A percentile compares a stretch with the other conserved stretches of the same genome.
Conservation (phyloP, 2,113 vertebrate genomes). For the Pelvicachromis taeniatus region DNA sequence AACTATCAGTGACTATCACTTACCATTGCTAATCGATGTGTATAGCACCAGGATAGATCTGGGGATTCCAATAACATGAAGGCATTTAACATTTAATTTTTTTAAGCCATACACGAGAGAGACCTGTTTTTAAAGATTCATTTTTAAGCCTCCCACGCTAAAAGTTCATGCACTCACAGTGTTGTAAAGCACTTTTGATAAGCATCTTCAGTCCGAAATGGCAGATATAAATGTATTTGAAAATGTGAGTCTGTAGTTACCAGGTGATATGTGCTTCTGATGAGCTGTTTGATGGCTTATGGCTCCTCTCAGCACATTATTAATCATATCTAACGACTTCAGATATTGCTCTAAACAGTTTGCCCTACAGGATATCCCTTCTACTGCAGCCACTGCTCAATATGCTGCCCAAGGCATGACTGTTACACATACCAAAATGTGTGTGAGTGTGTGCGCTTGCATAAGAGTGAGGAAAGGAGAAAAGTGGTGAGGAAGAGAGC, state of each 20-base stretch:
- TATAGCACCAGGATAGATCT: neutral
- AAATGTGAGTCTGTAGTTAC: slow-evolving; percentile 47
- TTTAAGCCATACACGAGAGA: neutral
- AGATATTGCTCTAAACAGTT: slow-evolving; percentile 68
- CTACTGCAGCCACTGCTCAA: slow-evolving; percentile 54
- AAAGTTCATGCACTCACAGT: neutral
- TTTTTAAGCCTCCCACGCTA: neutral
- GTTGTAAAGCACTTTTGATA: neutral
- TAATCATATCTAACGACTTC: slow-evolving; percentile 70
- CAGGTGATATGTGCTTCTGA: slow-evolving; percentile 54
- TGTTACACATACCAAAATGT: slow-evolving; percentile 38
- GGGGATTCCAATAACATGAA: neutral
- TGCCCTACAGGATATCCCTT: slow-evolving; percentile 59
- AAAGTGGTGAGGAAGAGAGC: neutral
- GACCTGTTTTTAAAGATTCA: neutral
- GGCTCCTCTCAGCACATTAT: slow-evolving; percentile 49
- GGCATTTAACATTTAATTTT: neutral
- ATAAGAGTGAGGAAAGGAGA: neutral
- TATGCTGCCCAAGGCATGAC: slow-evolving; percentile 62
- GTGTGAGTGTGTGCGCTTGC: neutral
- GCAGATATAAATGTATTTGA: slow-evolving; percentile 27
- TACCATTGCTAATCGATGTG: neutral
- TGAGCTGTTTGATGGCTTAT: slow-evolving; percentile 54
- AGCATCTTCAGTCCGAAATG: slow-evolving; percentile 22
- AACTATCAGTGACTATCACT: neutral